phyloP scores from a whole-genome alignment of 1,140 invertebrate species.

The Trypoxylus dichotomus region DNA sequence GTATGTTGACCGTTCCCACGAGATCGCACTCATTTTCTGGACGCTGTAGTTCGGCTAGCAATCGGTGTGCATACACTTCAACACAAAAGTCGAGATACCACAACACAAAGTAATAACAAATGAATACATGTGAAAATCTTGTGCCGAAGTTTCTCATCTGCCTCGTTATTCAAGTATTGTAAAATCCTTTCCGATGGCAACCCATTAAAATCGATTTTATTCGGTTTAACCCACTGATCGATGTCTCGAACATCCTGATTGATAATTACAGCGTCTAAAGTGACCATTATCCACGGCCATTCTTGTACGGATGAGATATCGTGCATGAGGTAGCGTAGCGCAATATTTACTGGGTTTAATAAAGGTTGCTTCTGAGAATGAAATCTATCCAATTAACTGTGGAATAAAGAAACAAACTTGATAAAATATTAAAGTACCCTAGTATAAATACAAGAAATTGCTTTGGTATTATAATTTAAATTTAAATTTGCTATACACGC shows the following conservation, averaged over 20 bases:
- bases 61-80: no score
- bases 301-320: constrained; percentile 24
- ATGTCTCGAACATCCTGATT: constrained; percentile 20
- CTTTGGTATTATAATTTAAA: not conserved
- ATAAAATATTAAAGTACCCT: not conserved
- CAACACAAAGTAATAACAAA: not conserved
- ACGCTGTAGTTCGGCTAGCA: no score
- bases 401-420: constrained; percentile 10
- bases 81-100: not conserved
- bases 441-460: not conserved
- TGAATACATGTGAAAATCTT: constrained; percentile 20
- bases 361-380: constrained; percentile 21
- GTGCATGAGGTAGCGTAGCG: constrained; percentile 7
- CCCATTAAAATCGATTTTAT: constrained; percentile 30
- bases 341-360: constrained; percentile 18
- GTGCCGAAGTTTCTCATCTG: constrained; percentile 25
- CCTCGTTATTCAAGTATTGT: constrained; percentile 13
- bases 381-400: constrained; percentile 22
- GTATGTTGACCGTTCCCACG: no score
- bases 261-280: constrained; percentile 28
- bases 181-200: constrained; percentile 26
- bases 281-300: constrained; percentile 26
- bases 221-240: constrained; percentile 28
- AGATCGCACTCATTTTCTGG: no score
- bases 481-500: no score